Conservation (phyloP, 2,113 vertebrate species). For the Phylloscopus trochilus region DNA sequence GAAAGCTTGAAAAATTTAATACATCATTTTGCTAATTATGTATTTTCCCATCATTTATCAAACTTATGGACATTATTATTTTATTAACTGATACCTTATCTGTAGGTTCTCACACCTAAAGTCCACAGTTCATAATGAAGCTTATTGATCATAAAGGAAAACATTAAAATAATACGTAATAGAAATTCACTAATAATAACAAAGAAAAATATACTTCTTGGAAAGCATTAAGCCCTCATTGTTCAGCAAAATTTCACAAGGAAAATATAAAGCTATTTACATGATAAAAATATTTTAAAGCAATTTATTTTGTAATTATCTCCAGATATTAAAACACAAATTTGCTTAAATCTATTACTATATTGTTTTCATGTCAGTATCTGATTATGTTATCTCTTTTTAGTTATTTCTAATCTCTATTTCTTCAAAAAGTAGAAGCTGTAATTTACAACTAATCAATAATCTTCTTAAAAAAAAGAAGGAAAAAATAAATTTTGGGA, state of each 20-base stretch:
- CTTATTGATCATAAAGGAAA: background rate
- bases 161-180: background rate
- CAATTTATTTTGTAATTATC: background rate
- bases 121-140: background rate
- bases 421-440: background rate
- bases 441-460: background rate
- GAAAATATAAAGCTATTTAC: background rate
- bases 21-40: background rate
- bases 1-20: background rate
- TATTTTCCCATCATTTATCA: background rate
- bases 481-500: no score
- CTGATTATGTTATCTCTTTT: background rate
- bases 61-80: background rate
- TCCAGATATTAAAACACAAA: background rate
- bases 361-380: background rate
- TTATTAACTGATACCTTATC: background rate
- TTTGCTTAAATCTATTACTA: background rate
- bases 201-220: background rate
- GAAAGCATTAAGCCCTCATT: background rate
- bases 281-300: background rate
- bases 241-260: background rate
- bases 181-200: background rate
- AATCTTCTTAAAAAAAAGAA: background rate
- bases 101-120: slow-evolving; percentile 2
- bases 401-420: background rate